A percentile compares a stretch with the other conserved stretches of the same genome.
phyloP scores from a whole-genome alignment of 2,797 vertebrate species.

The Podarcis lilfordi region DNA sequence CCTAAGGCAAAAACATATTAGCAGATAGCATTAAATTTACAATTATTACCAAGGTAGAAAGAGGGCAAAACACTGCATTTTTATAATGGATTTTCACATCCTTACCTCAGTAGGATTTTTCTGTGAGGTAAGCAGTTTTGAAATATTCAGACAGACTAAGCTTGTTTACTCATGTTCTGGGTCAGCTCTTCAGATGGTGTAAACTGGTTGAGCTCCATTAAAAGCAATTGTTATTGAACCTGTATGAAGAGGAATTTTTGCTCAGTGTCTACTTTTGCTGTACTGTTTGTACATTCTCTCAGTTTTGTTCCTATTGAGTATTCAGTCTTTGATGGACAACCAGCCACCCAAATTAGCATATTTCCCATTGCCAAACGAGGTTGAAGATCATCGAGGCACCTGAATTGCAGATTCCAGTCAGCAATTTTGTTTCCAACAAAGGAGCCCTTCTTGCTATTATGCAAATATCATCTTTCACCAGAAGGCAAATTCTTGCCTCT shows the following conservation, averaged over 20 bases:
- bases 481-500: conserved; percentile 72
- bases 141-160: conserved; percentile 26
- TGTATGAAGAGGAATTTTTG: conserved; percentile 49
- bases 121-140: conserved; percentile 15
- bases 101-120: conserved; percentile 25
- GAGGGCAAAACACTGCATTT: conserved; percentile 9
- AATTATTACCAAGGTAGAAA: conserved; percentile 23
- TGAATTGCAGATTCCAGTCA: conserved; percentile 71
- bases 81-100: conserved; percentile 21
- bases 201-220: conserved; percentile 7
- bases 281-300: conserved; percentile 55
- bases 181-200: conserved; percentile 4
- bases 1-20: conserved; percentile 5
- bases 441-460: conserved; percentile 74
- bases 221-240: conserved; percentile 35
- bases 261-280: conserved; percentile 59
- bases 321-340: conserved; percentile 47
- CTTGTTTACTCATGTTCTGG: conserved; percentile 15
- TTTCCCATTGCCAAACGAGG: conserved; percentile 59
- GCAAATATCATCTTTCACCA: conserved; percentile 76
- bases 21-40: conserved; percentile 15
- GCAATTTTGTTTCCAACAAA: conserved; percentile 70
- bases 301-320: conserved; percentile 13
- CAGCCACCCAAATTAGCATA: conserved; percentile 54
- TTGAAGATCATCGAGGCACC: conserved; percentile 55